Conservation (phyloP, 2,888 invertebrate genomes). For the Drosophila monieri region DNA sequence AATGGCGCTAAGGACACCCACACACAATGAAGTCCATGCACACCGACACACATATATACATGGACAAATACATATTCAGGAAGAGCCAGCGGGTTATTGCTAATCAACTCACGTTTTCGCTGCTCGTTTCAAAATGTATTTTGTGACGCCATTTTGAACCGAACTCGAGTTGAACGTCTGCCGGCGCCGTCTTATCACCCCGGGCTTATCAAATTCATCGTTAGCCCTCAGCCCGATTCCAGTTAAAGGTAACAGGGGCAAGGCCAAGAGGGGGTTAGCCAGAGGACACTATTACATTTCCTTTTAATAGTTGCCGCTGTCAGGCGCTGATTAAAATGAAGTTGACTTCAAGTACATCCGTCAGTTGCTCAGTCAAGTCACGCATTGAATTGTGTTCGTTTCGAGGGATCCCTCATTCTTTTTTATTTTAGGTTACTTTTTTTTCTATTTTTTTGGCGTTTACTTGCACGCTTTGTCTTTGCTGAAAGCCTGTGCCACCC, state of each 20-base stretch:
- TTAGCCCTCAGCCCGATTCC: slow-evolving; percentile 28
- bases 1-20: slow-evolving; percentile 44
- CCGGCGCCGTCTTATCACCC: slow-evolving; percentile 58
- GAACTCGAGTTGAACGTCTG: slow-evolving; percentile 48
- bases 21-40: slow-evolving; percentile 10
- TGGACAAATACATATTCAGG: slow-evolving; percentile 7
- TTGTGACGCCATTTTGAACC: slow-evolving; percentile 78
- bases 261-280: neutral
- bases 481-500: slow-evolving; percentile 5
- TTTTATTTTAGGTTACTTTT: slow-evolving; percentile 23
- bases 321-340: slow-evolving; percentile 76
- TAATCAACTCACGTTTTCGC: slow-evolving; percentile 80
- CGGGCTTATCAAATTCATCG: slow-evolving; percentile 76
- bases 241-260: slow-evolving; percentile 21
- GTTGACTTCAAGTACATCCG: slow-evolving; percentile 65
- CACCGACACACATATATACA: slow-evolving; percentile 6
- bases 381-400: slow-evolving; percentile 70
- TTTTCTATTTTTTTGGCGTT: slow-evolving; percentile 21
- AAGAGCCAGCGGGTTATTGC: slow-evolving; percentile 57
- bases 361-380: slow-evolving; percentile 70
- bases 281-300: slow-evolving; percentile 67
- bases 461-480: slow-evolving; percentile 20
- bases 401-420: slow-evolving; percentile 13
- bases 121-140: slow-evolving; percentile 79
- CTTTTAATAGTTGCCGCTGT: slow-evolving; percentile 56